Evolutionary conservation across 2,888 invertebrate species (phyloP), one percentile per base, ranked within the genome.

Genomic region (Hesperia comma): DNA sequence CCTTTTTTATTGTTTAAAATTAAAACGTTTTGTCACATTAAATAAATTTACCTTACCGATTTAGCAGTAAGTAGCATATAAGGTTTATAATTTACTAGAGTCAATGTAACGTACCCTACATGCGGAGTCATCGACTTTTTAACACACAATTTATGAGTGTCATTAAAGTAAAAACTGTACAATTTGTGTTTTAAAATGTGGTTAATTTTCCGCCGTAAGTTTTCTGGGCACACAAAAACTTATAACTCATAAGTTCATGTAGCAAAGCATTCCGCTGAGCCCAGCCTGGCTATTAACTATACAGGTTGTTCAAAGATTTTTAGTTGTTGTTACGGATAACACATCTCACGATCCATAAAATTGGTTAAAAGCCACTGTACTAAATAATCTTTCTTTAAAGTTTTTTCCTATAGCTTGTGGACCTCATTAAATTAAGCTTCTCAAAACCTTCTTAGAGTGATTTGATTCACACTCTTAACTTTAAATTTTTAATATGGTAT

Each of bases 171-270:
- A 41, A 60, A 55, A 66, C 12, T 26, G 32, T n/a, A 58, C 57
- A 61, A 66, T 60, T 60, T 33, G 43, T 54, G 8, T 66, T 54
- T 66, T 66, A 61, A 66, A 67, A 49, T 55, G 67, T 49, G 49
- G 53, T 68, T 53, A 62, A 63, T 67, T 70, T 68, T 62, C 66
- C 62, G 62, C 62, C 60, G 60, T 64, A 66, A 70, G 60, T 55
- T 68, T 63, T 55, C 46, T 46, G 58, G 54, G 32, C 40, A 12
- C 78, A 85, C 87, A 80, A 87, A 87, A 83, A 74, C 73, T 75
- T 70, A 78, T 87, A 85, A 87, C 84, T 90, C 89, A 91, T 90
- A 90, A 88, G 88, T 88, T 85, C 81, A 87, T 87, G 87, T 78
- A 75, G 75, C 83, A 84, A 80, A 84, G 84, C 83, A 87, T 89